Evolutionary conservation across 2,113 vertebrate species (phyloP).

Genomic region (Fulmarus glacialis): DNA sequence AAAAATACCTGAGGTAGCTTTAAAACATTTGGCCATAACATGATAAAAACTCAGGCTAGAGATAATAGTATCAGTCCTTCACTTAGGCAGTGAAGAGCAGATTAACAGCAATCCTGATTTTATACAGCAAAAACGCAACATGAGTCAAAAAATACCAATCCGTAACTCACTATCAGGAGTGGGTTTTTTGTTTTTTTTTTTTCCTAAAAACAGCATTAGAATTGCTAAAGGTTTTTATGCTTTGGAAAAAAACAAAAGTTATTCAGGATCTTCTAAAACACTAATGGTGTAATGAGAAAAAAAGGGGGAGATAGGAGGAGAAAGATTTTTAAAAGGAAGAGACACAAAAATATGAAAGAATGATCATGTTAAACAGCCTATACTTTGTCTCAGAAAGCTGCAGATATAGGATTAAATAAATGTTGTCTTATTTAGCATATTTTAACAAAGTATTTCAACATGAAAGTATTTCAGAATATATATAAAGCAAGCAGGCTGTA

Average conservation of each 20-base stretch:
- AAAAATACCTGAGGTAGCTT: background rate
- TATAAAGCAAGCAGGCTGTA: background rate
- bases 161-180: background rate
- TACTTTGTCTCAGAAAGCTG: background rate
- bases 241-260: background rate
- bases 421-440: background rate
- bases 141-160: background rate
- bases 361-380: background rate
- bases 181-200: background rate
- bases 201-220: background rate
- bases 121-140: background rate
- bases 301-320: background rate
- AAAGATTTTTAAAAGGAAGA: background rate
- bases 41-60: background rate
- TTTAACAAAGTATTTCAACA: background rate
- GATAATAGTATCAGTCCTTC: background rate
- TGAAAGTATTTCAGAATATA: background rate
- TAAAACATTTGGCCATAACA: background rate
- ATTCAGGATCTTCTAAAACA: background rate
- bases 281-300: background rate
- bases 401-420: background rate
- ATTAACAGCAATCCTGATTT: background rate
- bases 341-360: background rate
- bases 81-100: background rate
- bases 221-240: background rate